Evolutionary conservation across 2,888 invertebrate species (phyloP).

Genomic region (Pandemis cinnamomeana): DNA sequence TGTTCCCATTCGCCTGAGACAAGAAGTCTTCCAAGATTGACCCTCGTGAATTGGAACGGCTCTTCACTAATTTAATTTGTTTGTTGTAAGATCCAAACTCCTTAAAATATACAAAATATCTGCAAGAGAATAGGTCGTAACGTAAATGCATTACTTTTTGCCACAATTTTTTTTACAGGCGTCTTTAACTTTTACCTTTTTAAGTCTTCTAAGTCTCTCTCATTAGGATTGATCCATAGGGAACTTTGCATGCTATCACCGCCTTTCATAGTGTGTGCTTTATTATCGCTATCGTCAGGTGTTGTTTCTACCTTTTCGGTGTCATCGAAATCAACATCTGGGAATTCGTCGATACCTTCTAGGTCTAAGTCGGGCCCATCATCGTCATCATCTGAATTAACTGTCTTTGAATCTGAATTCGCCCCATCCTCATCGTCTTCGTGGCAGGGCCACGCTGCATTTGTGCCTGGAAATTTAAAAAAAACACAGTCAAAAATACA

Average conservation of each 20-base stretch:
- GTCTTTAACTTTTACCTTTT: slow-evolving; percentile 65
- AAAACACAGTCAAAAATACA: not conserved
- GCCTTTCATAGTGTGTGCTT: slow-evolving; percentile 54
- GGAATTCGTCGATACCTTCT: slow-evolving; percentile 70
- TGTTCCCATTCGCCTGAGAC: slow-evolving; percentile 57
- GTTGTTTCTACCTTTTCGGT: slow-evolving; percentile 63
- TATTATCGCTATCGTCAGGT: slow-evolving; percentile 59
- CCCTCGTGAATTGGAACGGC: slow-evolving; percentile 77
- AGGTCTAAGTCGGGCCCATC: slow-evolving; percentile 64
- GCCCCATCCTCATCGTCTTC: slow-evolving; percentile 78
- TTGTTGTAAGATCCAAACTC: slow-evolving; percentile 82
- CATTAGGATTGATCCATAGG: slow-evolving; percentile 76
- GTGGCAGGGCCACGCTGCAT: slow-evolving; percentile 75
- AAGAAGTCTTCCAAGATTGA: slow-evolving; percentile 75
- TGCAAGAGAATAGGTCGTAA: slow-evolving; percentile 55
- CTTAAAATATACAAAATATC: slow-evolving; percentile 83
- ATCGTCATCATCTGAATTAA: slow-evolving; percentile 53
- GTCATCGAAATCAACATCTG: slow-evolving; percentile 72
- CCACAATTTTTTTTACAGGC: not conserved
- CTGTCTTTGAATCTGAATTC: slow-evolving; percentile 76
- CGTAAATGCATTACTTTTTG: not conserved
- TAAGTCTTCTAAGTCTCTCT: slow-evolving; percentile 83
- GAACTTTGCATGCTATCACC: slow-evolving; percentile 73
- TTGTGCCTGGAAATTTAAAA: slow-evolving; percentile 63
- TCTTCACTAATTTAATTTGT: slow-evolving; percentile 75